Percentiles rank a stretch among this genome's conserved stretches.
Evolutionary conservation across 1,140 invertebrate genomes (phyloP).

Genomic region (Hermatobates lingyangjiaoensis): DNA sequence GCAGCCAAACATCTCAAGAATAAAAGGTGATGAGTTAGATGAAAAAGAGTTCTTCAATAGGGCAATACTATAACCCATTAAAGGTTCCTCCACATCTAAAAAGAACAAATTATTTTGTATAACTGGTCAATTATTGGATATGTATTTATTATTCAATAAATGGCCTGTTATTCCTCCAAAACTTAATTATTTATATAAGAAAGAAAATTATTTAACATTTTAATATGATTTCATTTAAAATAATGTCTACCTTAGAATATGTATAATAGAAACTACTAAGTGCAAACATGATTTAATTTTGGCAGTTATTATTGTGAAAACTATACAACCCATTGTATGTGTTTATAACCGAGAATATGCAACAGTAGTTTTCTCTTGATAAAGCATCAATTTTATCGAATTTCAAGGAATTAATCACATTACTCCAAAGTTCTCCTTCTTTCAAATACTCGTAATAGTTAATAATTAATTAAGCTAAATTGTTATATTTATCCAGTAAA

Average conservation of each 20-base stretch:
- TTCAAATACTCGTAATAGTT: constrained; percentile 8
- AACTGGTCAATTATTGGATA: no score
- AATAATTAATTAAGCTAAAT: constrained; percentile 7
- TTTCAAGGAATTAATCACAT: background rate
- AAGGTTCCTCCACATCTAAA: constrained; percentile 2
- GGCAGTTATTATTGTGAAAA: no score
- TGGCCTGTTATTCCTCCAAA: no score
- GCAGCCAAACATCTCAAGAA: constrained; percentile 9
- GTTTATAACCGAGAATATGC: background rate
- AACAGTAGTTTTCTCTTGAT: background rate
- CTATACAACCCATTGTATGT: constrained; percentile 2
- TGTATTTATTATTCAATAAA: no score
- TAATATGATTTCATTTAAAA: no score
- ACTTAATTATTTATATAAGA: no score
- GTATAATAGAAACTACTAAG: no score
- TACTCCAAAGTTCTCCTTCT: constrained; percentile 2
- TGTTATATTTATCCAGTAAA: no score
- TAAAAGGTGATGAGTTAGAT: background rate
- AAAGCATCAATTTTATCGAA: background rate
- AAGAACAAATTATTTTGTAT: no score
- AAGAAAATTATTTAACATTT: no score
- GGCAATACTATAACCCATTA: background rate
- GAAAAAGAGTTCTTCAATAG: background rate
- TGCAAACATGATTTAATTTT: no score
- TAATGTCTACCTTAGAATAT: no score